Evolutionary conservation across 2,797 vertebrate species (phyloP).

Genomic region (Urosaurus nigricauda): DNA sequence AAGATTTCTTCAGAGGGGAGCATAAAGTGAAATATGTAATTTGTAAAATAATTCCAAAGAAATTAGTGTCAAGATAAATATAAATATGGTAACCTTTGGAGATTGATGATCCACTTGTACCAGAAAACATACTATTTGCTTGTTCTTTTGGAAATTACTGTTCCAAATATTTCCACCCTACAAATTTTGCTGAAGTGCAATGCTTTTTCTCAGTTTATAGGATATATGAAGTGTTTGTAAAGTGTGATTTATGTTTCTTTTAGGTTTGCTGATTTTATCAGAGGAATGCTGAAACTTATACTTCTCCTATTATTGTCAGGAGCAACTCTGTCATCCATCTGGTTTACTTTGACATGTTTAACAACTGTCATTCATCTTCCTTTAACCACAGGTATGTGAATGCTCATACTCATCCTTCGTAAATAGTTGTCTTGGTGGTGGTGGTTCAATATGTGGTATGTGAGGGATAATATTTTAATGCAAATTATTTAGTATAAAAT

Average conservation of each 20-base stretch:
- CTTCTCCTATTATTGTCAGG: conserved; percentile 95
- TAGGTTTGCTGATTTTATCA: conserved; percentile 98
- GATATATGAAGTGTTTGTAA: conserved; percentile 56
- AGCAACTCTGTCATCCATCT: conserved; percentile 92
- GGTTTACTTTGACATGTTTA: conserved; percentile 97
- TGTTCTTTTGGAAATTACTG: not conserved
- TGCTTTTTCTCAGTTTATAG: not conserved
- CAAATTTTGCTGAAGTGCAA: conserved; percentile 51
- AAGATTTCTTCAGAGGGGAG: not conserved
- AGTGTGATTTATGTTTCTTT: conserved; percentile 60
- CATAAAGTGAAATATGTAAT: not conserved
- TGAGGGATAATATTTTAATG: not conserved
- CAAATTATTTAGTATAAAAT: not conserved
- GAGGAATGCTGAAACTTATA: conserved; percentile 97
- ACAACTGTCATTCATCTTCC: conserved; percentile 93
- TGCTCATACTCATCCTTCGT: conserved; percentile 30
- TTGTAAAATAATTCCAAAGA: not conserved
- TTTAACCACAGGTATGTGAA: conserved; percentile 89
- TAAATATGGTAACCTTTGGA: not conserved
- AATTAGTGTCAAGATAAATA: not conserved
- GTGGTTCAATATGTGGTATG: conserved; percentile 16
- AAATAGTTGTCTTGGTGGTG: conserved; percentile 3
- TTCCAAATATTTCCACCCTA: conserved; percentile 42
- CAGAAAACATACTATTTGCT: not conserved
- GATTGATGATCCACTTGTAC: too few relatives aligned